These are phyloP conservation scores for Perca flavescens DNA, from an alignment of 2,113 vertebrate genomes.

Conservation along the genomic window DNA sequence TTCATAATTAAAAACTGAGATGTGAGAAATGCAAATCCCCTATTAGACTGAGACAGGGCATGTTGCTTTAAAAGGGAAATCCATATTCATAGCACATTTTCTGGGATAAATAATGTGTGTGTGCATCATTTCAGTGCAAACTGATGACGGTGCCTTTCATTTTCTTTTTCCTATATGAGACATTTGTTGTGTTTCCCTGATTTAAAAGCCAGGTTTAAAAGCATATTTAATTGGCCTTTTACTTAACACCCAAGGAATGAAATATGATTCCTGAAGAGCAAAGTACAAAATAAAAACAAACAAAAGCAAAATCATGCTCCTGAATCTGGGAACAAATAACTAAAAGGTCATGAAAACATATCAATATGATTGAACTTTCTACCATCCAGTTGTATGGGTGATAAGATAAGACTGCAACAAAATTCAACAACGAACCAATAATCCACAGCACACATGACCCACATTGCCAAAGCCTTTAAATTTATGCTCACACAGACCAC, in stretches of 20 bases:
- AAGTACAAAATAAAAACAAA: constrained; percentile 16
- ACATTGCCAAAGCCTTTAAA: constrained; percentile 34
- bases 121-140: constrained; percentile 16
- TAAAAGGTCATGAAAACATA: constrained; percentile 10
- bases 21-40: constrained; percentile 65
- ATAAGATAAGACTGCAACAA: constrained; percentile 38
- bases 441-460: constrained; percentile 14
- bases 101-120: constrained; percentile 19
- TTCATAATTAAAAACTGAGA: constrained; percentile 62
- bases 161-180: constrained; percentile 9
- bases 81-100: constrained; percentile 56
- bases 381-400: not conserved
- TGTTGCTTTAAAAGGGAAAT: constrained; percentile 43
- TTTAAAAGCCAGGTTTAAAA: constrained; percentile 4
- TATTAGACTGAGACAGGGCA: constrained; percentile 27
- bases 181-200: constrained; percentile 22
- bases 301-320: not conserved
- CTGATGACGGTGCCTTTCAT: not conserved
- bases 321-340: constrained; percentile 17
- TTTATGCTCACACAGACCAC: constrained; percentile 45
- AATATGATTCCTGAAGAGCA: constrained; percentile 13
- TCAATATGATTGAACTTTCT: constrained; percentile 28
- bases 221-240: not conserved
- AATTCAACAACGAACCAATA: constrained; percentile 44
- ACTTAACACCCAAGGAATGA: not conserved